These are phyloP conservation scores for Heliconius erato DNA, from an alignment of 2,888 invertebrate species.

Conservation along the genomic window DNA sequence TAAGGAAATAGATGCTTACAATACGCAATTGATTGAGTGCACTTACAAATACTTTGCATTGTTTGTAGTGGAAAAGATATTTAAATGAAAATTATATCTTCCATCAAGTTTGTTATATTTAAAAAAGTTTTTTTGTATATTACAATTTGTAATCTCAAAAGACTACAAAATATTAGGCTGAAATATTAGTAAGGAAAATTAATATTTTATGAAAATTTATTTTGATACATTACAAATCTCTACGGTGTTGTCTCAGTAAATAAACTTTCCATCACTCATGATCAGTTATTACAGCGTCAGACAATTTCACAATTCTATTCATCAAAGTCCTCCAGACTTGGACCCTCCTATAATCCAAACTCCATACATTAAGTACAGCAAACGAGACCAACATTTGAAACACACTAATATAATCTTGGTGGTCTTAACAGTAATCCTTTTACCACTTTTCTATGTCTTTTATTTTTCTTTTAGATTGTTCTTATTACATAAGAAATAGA, in stretches of 20 bases:
- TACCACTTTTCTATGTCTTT: conserved; percentile 54
- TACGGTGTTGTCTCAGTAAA: conserved; percentile 55
- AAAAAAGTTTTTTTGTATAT: no score
- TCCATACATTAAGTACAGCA: conserved; percentile 58
- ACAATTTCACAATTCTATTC: conserved; percentile 54
- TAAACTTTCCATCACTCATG: conserved; percentile 60
- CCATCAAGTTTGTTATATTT: no score
- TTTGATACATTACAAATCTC: conserved; percentile 34
- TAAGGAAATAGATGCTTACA: not conserved
- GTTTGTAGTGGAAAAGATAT: not conserved
- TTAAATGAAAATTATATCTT: not conserved
- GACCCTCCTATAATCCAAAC: conserved; percentile 59
- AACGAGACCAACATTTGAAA: conserved; percentile 46
- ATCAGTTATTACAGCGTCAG: conserved; percentile 54
- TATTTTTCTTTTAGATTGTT: conserved; percentile 20
- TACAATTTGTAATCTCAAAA: no score
- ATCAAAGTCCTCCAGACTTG: conserved; percentile 58
- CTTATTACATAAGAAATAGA: conserved; percentile 50
- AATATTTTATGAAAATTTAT: not conserved
- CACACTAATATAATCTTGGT: conserved; percentile 50
- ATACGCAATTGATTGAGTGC: not conserved
- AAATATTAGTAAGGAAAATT: not conserved
- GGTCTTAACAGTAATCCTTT: conserved; percentile 67
- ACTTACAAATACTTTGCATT: not conserved
- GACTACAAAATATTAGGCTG: no score